These are phyloP conservation scores for Corydoras maculifer DNA, from an alignment of 2,113 vertebrate species.

Conservation along the genomic window DNA sequence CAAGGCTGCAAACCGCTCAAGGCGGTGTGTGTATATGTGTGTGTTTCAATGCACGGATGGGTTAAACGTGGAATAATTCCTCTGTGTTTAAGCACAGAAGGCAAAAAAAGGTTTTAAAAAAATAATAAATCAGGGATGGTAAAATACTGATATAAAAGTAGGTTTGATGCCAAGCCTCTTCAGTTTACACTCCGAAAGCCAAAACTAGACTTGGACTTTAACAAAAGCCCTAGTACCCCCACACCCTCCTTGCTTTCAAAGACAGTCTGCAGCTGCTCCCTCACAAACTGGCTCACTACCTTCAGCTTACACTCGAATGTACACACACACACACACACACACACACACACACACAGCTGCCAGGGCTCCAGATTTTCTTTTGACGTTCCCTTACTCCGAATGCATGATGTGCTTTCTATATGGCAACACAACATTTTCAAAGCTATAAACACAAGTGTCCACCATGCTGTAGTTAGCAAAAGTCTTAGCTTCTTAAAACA, in stretches of 20 bases:
- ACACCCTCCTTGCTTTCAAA: conserved; percentile 39
- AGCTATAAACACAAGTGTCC: neutral
- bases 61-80: too few species aligned
- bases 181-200: conserved; percentile 49
- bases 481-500: neutral
- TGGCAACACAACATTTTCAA: neutral
- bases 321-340: too few species aligned
- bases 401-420: conserved; percentile 17
- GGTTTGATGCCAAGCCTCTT: conserved; percentile 53
- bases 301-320: conserved; percentile 29
- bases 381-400: conserved; percentile 10
- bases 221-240: conserved; percentile 41
- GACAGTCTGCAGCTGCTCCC: conserved; percentile 59
- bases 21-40: too few species aligned
- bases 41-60: too few species aligned
- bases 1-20: too few species aligned
- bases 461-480: neutral
- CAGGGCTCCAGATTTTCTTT: conserved; percentile 39
- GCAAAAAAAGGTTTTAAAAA: neutral
- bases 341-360: conserved; percentile 51
- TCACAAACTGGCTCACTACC: conserved; percentile 34
- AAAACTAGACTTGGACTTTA: conserved; percentile 51
- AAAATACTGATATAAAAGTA: conserved; percentile 39
- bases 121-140: conserved; percentile 39
- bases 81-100: too few species aligned